These are phyloP conservation scores for Procavia capensis DNA, from an alignment of 2,113 vertebrate species.

Conservation along the genomic window DNA sequence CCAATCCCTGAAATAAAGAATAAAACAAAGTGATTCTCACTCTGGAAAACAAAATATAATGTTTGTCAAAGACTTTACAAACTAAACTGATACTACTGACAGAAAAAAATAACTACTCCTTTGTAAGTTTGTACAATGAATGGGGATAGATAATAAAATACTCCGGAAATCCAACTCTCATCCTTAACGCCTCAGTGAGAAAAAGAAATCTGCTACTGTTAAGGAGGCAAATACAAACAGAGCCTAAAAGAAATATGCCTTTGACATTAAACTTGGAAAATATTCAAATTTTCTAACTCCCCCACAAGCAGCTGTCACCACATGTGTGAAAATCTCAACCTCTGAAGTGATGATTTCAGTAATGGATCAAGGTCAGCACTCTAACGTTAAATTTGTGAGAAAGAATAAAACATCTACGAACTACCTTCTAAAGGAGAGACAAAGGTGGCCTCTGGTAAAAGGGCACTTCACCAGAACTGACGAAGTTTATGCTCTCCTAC, in stretches of 20 bases:
- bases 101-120: not conserved
- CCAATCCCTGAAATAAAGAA: conserved; percentile 25
- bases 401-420: conserved; percentile 1
- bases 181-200: not conserved
- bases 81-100: not conserved
- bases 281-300: conserved; percentile 21
- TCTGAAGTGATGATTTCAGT: not conserved
- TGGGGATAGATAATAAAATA: conserved; percentile 2
- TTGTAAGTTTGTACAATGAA: not conserved
- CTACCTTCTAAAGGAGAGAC: not conserved
- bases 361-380: not conserved
- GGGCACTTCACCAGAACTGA: not conserved
- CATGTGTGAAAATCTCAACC: not conserved
- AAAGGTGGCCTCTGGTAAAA: not conserved
- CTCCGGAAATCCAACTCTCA: conserved; percentile 39
- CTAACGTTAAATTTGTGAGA: not conserved
- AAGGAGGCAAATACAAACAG: not conserved
- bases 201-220: conserved; percentile 8
- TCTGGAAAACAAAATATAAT: conserved; percentile 29
- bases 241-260: not conserved
- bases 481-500: not conserved
- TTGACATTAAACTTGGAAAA: conserved; percentile 47
- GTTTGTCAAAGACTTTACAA: not conserved
- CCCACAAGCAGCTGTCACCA: conserved; percentile 6
- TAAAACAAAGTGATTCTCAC: conserved; percentile 43